Evolutionary conservation across 2,113 vertebrate genomes (phyloP).

Genomic region (Phylloscopus whistleri): DNA sequence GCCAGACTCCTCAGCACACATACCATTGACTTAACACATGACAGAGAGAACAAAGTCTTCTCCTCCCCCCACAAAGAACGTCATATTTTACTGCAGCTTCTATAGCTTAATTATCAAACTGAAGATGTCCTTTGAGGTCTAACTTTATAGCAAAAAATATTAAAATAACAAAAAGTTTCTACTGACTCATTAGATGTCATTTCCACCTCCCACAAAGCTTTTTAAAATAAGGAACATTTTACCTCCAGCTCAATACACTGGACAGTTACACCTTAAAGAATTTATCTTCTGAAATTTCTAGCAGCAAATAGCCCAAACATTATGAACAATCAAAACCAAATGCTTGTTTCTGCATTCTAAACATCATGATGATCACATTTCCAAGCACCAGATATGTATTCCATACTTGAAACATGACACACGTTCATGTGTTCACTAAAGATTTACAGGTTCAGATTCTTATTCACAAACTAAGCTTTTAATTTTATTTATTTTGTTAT

Average conservation of each 20-base stretch:
- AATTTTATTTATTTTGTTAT: not conserved
- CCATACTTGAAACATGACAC: not conserved
- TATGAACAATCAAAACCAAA: not conserved
- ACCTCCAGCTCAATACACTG: not conserved
- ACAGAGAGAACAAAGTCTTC: not conserved
- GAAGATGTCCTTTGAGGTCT: not conserved
- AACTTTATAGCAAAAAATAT: not conserved
- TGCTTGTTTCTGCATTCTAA: not conserved
- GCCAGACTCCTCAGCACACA: not conserved
- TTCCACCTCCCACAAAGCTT: not conserved
- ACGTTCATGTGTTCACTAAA: not conserved
- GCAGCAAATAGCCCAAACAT: not conserved
- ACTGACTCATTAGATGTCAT: not conserved
- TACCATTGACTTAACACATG: not conserved
- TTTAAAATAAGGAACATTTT: not conserved
- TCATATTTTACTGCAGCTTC: not conserved
- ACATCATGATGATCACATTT: not conserved
- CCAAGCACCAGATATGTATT: not conserved
- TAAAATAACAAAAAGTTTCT: not conserved
- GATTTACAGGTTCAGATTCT: not conserved
- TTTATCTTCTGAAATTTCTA: not conserved
- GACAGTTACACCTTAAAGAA: not conserved
- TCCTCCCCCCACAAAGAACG: accelerated
- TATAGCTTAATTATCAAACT: not conserved
- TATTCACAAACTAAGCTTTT: not conserved